These are phyloP conservation scores for Champsocephalus gunnari DNA, from an alignment of 2,797 vertebrate genomes.

Conservation along the genomic window DNA sequence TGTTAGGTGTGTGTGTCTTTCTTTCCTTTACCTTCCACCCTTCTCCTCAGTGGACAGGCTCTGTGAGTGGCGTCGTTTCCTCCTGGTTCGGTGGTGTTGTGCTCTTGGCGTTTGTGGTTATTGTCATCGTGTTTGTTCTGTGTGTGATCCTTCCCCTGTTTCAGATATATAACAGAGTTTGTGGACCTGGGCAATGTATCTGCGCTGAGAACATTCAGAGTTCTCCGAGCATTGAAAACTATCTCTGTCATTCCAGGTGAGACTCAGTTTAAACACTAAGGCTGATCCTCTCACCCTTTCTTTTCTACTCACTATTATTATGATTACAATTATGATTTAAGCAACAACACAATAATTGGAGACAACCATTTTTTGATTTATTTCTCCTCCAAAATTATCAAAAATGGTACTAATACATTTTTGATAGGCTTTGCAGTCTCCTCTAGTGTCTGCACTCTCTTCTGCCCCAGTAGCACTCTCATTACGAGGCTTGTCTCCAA, in stretches of 20 bases:
- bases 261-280: conserved; percentile 91
- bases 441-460: conserved; percentile 79
- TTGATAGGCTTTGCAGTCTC: conserved; percentile 96
- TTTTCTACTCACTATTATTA: conserved; percentile 84
- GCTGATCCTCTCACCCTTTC: conserved; percentile 86
- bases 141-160: conserved; percentile 99
- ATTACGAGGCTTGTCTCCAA: conserved; percentile 67
- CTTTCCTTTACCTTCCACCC: conserved; percentile 85
- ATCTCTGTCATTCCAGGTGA: conserved; percentile 99
- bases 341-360: conserved; percentile 80
- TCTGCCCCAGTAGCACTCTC: conserved; percentile 71
- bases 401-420: conserved; percentile 88
- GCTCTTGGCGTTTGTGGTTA: conserved; percentile 94
- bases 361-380: conserved; percentile 83
- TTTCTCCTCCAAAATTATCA: conserved; percentile 87
- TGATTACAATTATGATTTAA: conserved; percentile 75
- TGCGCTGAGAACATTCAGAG: conserved; percentile 99
- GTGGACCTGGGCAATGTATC: conserved; percentile 99
- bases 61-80: conserved; percentile 94
- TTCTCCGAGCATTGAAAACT: conserved; percentile 99
- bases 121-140: conserved; percentile 96
- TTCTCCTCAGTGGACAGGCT: conserved; percentile 92
- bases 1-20: conserved; percentile 94
- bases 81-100: conserved; percentile 87
- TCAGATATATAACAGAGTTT: conserved; percentile 99